Evolutionary conservation across 2,113 vertebrate genomes (phyloP).

Genomic region (Hemicordylus capensis): DNA sequence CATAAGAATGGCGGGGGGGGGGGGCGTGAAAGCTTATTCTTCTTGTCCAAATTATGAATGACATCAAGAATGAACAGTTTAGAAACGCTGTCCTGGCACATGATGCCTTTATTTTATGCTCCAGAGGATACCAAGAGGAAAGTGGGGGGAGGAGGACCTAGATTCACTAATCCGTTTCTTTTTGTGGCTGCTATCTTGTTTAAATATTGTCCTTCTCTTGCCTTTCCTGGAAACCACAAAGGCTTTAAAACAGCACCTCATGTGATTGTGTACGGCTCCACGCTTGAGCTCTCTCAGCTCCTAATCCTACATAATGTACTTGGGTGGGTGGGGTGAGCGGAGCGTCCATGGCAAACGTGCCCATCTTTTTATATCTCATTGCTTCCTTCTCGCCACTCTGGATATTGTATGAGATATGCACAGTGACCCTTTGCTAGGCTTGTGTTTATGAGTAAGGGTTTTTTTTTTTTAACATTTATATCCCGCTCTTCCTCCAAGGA

Average conservation of each 20-base stretch:
- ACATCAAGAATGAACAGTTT: background rate
- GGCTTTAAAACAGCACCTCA: background rate
- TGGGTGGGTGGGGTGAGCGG: background rate
- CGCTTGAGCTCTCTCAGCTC: background rate
- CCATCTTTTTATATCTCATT: background rate
- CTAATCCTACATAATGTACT: background rate
- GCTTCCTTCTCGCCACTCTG: background rate
- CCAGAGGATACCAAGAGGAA: background rate
- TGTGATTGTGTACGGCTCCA: background rate
- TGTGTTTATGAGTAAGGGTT: no score
- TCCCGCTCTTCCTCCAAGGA: no score
- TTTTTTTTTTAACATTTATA: no score
- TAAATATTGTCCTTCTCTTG: constrained; percentile 34
- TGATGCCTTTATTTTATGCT: background rate
- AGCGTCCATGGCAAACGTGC: background rate
- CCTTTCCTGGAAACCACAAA: constrained; percentile 21
- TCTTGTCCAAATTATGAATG: background rate
- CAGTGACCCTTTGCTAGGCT: background rate
- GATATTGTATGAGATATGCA: background rate
- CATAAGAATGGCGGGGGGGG: background rate
- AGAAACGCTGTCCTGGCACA: background rate
- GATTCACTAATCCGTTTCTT: constrained; percentile 23
- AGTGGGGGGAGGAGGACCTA: background rate
- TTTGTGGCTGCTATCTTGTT: constrained; percentile 31
- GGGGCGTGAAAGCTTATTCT: background rate